Evolutionary conservation across 2,113 vertebrate species (phyloP).

Genomic region (Bolborhynchus lineola): DNA sequence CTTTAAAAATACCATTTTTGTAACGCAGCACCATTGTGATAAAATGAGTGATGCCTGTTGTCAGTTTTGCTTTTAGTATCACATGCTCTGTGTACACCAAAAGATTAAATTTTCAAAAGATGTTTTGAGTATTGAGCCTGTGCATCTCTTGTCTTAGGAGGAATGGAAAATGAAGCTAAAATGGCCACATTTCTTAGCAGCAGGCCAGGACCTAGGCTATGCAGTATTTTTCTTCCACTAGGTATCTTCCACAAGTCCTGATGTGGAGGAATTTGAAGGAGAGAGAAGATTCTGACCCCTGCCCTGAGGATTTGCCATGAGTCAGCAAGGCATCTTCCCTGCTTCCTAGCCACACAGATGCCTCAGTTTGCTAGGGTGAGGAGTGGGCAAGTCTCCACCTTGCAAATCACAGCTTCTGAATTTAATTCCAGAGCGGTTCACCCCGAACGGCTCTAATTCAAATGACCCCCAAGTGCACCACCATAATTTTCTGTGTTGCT

Average conservation of each 20-base stretch:
- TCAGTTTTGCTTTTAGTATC: neutral
- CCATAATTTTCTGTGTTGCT: neutral
- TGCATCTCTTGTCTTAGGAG: neutral
- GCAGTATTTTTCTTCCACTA: neutral
- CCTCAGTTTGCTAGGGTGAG: neutral
- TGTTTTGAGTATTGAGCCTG: neutral
- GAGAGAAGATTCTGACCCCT: neutral
- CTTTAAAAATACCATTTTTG: neutral
- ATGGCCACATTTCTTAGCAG: neutral
- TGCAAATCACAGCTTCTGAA: neutral
- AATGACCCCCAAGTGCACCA: fast-evolving
- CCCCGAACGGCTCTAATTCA: neutral
- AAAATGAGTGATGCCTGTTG: neutral
- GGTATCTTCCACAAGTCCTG: neutral
- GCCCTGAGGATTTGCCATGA: neutral
- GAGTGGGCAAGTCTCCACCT: neutral
- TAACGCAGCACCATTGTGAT: neutral
- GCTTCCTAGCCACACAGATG: fast-evolving
- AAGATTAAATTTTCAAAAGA: neutral
- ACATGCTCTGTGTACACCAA: neutral
- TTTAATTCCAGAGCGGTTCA: neutral
- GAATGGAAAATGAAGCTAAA: neutral
- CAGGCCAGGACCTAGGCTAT: neutral
- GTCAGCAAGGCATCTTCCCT: neutral
- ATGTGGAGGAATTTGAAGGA: neutral